Conservation (phyloP, 2,113 vertebrate genomes). For the Halcyon malimbica region DNA sequence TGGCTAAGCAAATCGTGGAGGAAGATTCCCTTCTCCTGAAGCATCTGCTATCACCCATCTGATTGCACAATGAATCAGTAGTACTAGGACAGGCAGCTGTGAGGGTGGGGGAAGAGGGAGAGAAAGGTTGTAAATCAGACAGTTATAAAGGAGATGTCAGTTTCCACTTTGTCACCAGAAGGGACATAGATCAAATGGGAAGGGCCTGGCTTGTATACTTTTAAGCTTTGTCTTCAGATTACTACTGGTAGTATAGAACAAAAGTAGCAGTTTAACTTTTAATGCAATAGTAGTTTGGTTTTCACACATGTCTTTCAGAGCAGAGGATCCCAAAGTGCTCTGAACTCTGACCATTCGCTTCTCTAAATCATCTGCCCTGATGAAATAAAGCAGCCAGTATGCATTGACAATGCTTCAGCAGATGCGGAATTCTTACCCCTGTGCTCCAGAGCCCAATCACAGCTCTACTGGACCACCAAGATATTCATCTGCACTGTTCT, state of each 20-base stretch:
- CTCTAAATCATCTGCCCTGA: neutral
- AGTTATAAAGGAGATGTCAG: neutral
- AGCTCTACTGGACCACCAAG: neutral
- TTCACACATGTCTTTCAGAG: neutral
- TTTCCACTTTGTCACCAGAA: neutral
- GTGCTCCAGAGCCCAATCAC: neutral
- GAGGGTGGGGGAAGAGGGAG: constrained; percentile 38
- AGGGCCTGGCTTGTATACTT: neutral
- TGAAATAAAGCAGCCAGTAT: neutral
- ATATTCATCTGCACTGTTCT: neutral
- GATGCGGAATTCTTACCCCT: neutral
- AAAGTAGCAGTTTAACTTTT: neutral
- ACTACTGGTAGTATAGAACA: neutral
- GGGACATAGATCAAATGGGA: neutral
- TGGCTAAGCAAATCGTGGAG: constrained; percentile 67
- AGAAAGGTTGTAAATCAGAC: constrained; percentile 4
- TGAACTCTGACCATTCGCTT: neutral
- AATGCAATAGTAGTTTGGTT: neutral
- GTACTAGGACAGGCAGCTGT: constrained; percentile 59
- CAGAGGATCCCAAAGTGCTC: neutral
- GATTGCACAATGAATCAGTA: constrained; percentile 67
- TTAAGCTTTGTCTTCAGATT: neutral
- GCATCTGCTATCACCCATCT: constrained; percentile 66
- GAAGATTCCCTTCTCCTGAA: constrained; percentile 65
- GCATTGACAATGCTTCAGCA: neutral